phyloP scores from a whole-genome alignment of 2,888 invertebrate genomes.

The Monoplex corrugatus region DNA sequence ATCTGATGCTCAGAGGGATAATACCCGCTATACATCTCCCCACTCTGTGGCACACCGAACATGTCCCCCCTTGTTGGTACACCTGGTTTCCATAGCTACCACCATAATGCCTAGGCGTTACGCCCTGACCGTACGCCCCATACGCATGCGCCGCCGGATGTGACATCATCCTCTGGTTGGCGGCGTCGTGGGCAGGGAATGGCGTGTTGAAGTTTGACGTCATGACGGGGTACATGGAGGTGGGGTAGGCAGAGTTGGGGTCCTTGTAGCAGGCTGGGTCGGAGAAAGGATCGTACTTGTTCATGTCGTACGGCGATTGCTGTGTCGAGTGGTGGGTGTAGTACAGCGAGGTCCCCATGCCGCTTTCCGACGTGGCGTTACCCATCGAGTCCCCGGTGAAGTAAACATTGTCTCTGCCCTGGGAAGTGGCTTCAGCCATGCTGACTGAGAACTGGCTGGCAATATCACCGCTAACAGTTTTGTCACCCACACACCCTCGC shows the following conservation, averaged over 20 bases:
- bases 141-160: constrained; percentile 41
- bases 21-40: constrained; percentile 37
- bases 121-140: not conserved
- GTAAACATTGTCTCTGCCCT: not conserved
- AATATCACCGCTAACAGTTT: not conserved
- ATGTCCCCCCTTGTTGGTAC: not conserved
- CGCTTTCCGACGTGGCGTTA: not conserved
- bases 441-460: not conserved
- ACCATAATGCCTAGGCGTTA: not conserved
- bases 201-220: constrained; percentile 6
- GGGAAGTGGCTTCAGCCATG: not conserved
- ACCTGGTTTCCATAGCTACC: not conserved
- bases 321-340: not conserved
- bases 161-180: constrained; percentile 28
- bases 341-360: constrained; percentile 8
- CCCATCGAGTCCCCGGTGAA: not conserved
- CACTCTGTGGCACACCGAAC: not conserved
- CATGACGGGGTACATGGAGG: constrained; percentile 23
- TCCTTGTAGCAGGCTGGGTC: constrained; percentile 17
- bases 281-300: constrained; percentile 23
- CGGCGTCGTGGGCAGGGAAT: not conserved
- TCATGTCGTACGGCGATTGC: not conserved
- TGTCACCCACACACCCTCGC: not conserved
- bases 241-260: not conserved
- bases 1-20: constrained; percentile 36